Percentiles rank a stretch among this genome's conserved stretches.
These are phyloP conservation scores for Rhysida immarginata DNA, from an alignment of 1,140 invertebrate genomes.

Conservation along the genomic window DNA sequence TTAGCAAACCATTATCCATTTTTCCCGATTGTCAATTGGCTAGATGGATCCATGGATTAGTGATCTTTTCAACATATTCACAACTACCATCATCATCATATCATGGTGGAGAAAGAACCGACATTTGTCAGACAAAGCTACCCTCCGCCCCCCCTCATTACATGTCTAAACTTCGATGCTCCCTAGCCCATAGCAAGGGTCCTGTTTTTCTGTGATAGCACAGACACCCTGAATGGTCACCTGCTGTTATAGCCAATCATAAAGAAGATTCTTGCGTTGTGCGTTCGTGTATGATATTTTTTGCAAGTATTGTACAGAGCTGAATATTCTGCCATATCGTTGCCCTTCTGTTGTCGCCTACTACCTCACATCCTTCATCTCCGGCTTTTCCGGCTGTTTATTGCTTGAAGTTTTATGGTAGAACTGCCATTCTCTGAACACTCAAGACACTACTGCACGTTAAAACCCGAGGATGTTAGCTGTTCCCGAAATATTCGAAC, in stretches of 20 bases:
- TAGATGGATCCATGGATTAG: neutral
- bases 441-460: too few species aligned
- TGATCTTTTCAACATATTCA: neutral
- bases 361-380: too few species aligned
- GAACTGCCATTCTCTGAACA: too few species aligned
- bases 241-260: neutral
- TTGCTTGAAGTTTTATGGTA: too few species aligned
- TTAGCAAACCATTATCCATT: neutral
- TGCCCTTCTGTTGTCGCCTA: neutral
- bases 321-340: neutral
- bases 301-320: neutral
- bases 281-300: neutral
- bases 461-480: too few species aligned
- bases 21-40: neutral
- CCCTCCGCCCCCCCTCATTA: too few species aligned
- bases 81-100: neutral
- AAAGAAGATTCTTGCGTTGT: neutral
- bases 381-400: too few species aligned
- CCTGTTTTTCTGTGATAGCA: neutral
- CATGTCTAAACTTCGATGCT: neutral
- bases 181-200: neutral
- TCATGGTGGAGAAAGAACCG: neutral
- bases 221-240: too few species aligned
- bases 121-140: neutral
- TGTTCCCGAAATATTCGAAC: too few species aligned